These are phyloP conservation scores for Tonatia bakeri DNA, from an alignment of 2,113 vertebrate species.

Conservation along the genomic window DNA sequence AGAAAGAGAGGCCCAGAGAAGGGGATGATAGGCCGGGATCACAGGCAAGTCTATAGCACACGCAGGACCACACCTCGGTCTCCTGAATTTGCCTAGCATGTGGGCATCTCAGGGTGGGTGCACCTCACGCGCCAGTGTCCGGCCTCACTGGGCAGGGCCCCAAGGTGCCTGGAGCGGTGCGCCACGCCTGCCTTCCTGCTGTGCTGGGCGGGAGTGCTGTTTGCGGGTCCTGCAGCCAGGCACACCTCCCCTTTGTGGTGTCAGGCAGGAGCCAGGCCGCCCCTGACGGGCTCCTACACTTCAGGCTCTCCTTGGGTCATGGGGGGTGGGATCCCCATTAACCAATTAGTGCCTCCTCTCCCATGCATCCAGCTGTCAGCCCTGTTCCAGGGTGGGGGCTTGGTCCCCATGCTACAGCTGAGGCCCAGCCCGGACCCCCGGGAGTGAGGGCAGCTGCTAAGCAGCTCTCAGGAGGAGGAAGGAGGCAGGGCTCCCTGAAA, in stretches of 20 bases:
- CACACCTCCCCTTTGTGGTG: background rate
- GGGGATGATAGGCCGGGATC: background rate
- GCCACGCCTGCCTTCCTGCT: background rate
- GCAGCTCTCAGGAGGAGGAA: constrained; percentile 54
- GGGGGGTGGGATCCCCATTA: constrained; percentile 12
- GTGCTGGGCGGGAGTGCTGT: background rate
- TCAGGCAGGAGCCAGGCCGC: background rate
- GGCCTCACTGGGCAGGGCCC: background rate
- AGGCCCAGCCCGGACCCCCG: constrained; percentile 15
- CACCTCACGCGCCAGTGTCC: background rate
- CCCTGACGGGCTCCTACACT: constrained; percentile 32
- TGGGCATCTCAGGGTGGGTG: fast-evolving
- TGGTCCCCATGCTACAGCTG: constrained; percentile 50
- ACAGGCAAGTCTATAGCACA: background rate
- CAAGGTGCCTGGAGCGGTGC: fast-evolving
- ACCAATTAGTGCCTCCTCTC: constrained; percentile 53
- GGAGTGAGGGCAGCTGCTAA: constrained; percentile 41
- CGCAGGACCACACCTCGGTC: background rate
- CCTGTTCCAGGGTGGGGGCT: background rate
- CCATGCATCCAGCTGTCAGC: constrained; percentile 20
- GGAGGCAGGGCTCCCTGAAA: constrained; percentile 35
- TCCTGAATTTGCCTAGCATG: background rate
- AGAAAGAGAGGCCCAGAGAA: background rate
- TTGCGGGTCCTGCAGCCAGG: fast-evolving
- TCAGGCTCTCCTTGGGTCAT: background rate